Percentiles rank a stretch among this genome's conserved stretches.
These are phyloP conservation scores for Schizothorax lantsangensis DNA, from an alignment of 2,797 vertebrate genomes.

Conservation along the genomic window DNA sequence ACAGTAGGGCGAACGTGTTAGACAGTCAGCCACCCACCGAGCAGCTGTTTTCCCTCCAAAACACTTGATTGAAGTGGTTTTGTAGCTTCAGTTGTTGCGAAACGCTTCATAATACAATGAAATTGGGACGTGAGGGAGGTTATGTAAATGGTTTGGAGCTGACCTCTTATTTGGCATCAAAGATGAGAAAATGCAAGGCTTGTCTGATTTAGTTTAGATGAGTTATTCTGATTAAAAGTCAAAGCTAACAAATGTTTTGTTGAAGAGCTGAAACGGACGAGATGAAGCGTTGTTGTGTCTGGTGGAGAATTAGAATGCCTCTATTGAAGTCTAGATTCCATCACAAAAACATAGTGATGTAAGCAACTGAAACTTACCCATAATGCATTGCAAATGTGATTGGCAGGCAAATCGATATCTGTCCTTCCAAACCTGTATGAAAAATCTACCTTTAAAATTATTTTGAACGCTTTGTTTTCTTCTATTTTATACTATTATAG, in stretches of 20 bases:
- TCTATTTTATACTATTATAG: not conserved
- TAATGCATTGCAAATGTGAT: slow-evolving; percentile 3
- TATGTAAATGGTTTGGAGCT: slow-evolving; percentile 31
- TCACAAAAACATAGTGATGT: not conserved
- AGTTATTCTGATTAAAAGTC: slow-evolving; percentile 44
- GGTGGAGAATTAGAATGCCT: not conserved
- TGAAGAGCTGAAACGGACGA: slow-evolving; percentile 5
- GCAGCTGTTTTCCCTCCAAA: slow-evolving; percentile 30
- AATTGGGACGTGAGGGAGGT: slow-evolving; percentile 33
- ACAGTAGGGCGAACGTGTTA: slow-evolving; percentile 35
- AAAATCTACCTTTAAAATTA: not conserved
- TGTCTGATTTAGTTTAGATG: slow-evolving; percentile 47
- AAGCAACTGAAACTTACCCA: not conserved
- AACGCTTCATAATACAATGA: slow-evolving; percentile 31
- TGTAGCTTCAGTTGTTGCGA: slow-evolving; percentile 18
- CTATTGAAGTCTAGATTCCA: slow-evolving; percentile 5
- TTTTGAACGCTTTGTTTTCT: not conserved
- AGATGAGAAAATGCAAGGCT: slow-evolving; percentile 47
- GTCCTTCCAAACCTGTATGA: not conserved
- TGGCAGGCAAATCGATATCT: not conserved
- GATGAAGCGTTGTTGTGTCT: slow-evolving; percentile 30
- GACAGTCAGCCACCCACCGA: slow-evolving; percentile 44
- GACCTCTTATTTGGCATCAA: slow-evolving; percentile 44
- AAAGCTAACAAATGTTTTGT: slow-evolving; percentile 39
- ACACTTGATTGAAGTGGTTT: slow-evolving; percentile 40